Base-by-base conservation (phyloP, 2,888 invertebrate genomes). In the Sclerodermus sp. region DNA sequence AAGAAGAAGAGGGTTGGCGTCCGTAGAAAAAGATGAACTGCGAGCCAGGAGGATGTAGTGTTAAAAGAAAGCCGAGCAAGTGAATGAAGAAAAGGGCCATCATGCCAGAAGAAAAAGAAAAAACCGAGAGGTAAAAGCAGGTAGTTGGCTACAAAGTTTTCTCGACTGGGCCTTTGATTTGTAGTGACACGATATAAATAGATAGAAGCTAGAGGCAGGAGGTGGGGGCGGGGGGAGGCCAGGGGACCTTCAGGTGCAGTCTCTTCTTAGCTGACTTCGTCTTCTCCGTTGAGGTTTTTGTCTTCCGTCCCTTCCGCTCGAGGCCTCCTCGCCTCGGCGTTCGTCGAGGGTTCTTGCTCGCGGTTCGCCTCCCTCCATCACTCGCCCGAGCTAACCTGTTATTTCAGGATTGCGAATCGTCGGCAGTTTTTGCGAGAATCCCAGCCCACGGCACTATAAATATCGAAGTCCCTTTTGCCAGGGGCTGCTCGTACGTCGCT, bases 321-420 rank as follows among this genome's bases (percentile, higher is more conserved):
- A 4, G 4, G 3, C 36, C 43, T 31, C 31, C 23, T 42, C 42
- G 48, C 38, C 48, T 45, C 46, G 44, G 42, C 38, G 39, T 36
- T 55, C 57, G 48, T 57, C 50, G 41, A 51, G 65, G 55, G 58
- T 63, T 62, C 64, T 60, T 62, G 54, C 56, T 50, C 49, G 51
- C 49, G 42, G 46, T 45, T 53, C 47, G 49, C 38, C 39, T 45
- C 51, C 42, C 48, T 52, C 53, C 47, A 44, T 50, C 53, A 46
- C 52, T 47, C 18, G 38, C 49, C 42, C 60, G 52, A 58, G 64
- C 57, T 64, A 75, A 75, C 75, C 75, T 74, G 75, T 75, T 75
- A 75, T 74, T 75, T 75, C 68, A 73, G 71, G 68, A 73, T 72
- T 66, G 69, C 73, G 70, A 70, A 72, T 71, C 68, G 64, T 59